Evolutionary conservation across 2,113 vertebrate genomes (phyloP), one percentile per base, ranked within the genome.

Genomic region (Myotis yumanensis): DNA sequence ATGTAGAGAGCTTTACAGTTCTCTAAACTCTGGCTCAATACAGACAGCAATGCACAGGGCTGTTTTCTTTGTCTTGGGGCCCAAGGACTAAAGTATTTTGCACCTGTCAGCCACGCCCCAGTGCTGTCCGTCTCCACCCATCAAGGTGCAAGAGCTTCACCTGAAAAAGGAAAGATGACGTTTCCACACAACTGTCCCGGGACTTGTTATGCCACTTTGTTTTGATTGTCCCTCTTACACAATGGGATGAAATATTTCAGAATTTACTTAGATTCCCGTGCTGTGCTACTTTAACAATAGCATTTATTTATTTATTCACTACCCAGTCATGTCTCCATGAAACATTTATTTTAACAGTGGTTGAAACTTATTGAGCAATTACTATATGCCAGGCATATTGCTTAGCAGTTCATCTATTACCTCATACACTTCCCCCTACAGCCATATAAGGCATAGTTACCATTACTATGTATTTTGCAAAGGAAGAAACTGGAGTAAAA

Each of bases 111-210:
- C 30, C 20, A 40, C 0, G 1, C 54, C 72, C 23, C 64, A 12
- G 4, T 86, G 69, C 66, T 71, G 92, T 90, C 90, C 93, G 68
- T 22, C 28, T 94, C 62, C 48, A 69, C 71, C 82, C 57, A 68
- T 92, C 85, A 93, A 87, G 68, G 71, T 69, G 75, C 84, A 96
- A 92, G 57, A 62, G 85, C 30, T 62, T 96, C 64, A 76, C 73
- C 81, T 57, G 87, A 87, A 93, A 91, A 92, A 72, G 85, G 66
- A 92, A 90, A 35, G 20, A 30, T 91, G 32, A 15, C 40, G 37
- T 88, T 92, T 69, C 35, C 35, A 81, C 25, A 66, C 35, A 37
- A 54, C 64, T 76, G 40, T 51, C 81, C 22, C 4, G 59, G 46
- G 46, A 43, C 4, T 86, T 64, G 52, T 22, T 79, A 25, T 17